A percentile compares a stretch with the other conserved stretches of the same genome.
These are phyloP conservation scores for Lamellibrachia satsuma DNA, from an alignment of 2,888 invertebrate genomes.

Conservation along the genomic window DNA sequence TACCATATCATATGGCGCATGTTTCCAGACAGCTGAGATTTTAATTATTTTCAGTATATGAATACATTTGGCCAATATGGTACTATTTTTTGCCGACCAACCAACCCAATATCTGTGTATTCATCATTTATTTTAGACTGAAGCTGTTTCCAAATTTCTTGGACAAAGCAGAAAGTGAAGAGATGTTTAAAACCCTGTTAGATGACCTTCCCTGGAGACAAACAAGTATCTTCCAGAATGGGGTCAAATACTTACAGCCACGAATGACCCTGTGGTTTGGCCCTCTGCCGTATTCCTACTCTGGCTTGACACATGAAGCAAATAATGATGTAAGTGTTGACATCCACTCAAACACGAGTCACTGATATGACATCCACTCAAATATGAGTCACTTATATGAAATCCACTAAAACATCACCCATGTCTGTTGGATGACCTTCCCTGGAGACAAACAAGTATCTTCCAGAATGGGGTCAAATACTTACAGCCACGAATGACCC, in stretches of 20 bases:
- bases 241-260: slow-evolving; percentile 59
- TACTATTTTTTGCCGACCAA: too few relatives aligned
- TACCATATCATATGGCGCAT: too few relatives aligned
- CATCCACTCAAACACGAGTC: background rate
- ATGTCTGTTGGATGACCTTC: too few relatives aligned
- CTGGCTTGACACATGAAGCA: slow-evolving; percentile 59
- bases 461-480: slow-evolving; percentile 51
- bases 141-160: slow-evolving; percentile 57
- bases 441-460: slow-evolving; percentile 59
- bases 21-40: too few relatives aligned
- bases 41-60: too few relatives aligned
- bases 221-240: slow-evolving; percentile 50
- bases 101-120: background rate
- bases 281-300: slow-evolving; percentile 66
- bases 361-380: background rate
- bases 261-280: slow-evolving; percentile 68
- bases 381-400: background rate
- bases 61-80: too few relatives aligned
- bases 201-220: slow-evolving; percentile 61
- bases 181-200: slow-evolving; percentile 52
- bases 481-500: slow-evolving; percentile 65
- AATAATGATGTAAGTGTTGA: slow-evolving; percentile 49
- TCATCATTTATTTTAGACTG: slow-evolving; percentile 45
- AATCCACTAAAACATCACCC: background rate
- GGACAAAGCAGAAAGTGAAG: slow-evolving; percentile 49